Evolutionary conservation across 2,888 invertebrate genomes (phyloP), one percentile per base, ranked within the genome.

Genomic region (Dilophus febrilis): DNA sequence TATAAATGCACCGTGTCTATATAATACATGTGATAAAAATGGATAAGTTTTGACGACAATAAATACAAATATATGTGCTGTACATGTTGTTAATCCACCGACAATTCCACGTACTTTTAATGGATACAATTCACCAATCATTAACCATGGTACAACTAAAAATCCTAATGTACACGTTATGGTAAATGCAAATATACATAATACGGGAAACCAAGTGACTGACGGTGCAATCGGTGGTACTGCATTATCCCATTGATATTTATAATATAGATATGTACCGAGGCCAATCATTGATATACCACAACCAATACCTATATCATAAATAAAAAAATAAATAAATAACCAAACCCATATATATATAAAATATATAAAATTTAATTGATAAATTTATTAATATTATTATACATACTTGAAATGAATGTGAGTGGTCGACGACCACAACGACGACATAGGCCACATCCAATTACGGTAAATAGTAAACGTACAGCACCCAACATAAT

Each of bases 61-160:
- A 54, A 77, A 77, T 28, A 77, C 70, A 2, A 72, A 75, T 30
- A 66, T 52, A 46, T 77, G 77, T 0, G 75, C 75, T 1, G 66
- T 65, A 53, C 74, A 75, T 1, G 77, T 77, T 1, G 77, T 76
- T 51, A 77, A 51, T 0, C 77, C 77, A 1, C 77, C 77, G 4
- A 75, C 62, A 7, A 76, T 61, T 1, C 77, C 77, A 3, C 77
- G 70, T 2, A 77, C 72, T 66, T 71, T 70, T n/a, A 67, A 68
- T 1, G 77, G 77, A 56, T 76, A 77, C 19, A 77, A 72, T 55
- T 77, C 77, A n/a, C 77, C 77, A 41, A 77, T 77, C 77, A 77
- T 77, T 10, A 77, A 69, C 77, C 77, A 77, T 1, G 77, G 77
- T 14, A 77, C 71, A 31, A 77, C 74, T 37, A 77, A 58, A 49